Evolutionary conservation across 30 jellyfish, hydroid and myxozoan species (phyloP).

Genomic region (Aurelia sp.): DNA sequence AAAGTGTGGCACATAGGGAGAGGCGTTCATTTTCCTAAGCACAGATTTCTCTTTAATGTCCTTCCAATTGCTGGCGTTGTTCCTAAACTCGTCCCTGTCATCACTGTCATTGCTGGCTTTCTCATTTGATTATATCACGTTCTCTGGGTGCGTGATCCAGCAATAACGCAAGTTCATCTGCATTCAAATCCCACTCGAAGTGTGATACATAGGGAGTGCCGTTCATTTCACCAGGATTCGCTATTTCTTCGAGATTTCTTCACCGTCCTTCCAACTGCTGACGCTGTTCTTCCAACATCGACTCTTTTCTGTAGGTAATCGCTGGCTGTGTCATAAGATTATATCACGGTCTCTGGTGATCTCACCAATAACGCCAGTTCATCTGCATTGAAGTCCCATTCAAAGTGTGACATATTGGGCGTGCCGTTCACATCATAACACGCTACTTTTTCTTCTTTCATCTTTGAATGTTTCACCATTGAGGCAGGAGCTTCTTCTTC

Average conservation of each 20-base stretch:
- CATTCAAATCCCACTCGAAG: neutral
- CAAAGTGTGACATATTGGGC: neutral
- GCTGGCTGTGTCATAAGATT: too few species aligned
- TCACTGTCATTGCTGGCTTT: too few species aligned
- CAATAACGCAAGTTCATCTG: neutral
- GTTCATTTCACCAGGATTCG: neutral
- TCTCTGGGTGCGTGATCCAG: neutral
- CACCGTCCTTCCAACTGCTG: too few species aligned
- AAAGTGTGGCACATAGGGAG: neutral
- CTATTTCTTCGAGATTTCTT: too few species aligned
- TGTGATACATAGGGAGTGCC: neutral
- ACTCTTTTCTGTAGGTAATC: too few species aligned
- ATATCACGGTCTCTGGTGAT: conserved; percentile 14
- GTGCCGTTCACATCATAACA: neutral
- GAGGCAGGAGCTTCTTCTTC: neutral
- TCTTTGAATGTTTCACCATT: too few species aligned
- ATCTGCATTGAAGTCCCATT: neutral
- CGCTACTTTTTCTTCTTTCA: too few species aligned
- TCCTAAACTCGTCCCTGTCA: too few species aligned
- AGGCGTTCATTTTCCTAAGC: neutral
- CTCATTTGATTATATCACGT: neutral
- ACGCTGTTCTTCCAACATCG: too few species aligned
- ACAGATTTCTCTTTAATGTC: too few species aligned
- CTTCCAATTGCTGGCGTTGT: too few species aligned
- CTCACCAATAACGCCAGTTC: neutral